These are phyloP conservation scores for Phlogophora meticulosa DNA, from an alignment of 2,888 invertebrate genomes.

Conservation along the genomic window DNA sequence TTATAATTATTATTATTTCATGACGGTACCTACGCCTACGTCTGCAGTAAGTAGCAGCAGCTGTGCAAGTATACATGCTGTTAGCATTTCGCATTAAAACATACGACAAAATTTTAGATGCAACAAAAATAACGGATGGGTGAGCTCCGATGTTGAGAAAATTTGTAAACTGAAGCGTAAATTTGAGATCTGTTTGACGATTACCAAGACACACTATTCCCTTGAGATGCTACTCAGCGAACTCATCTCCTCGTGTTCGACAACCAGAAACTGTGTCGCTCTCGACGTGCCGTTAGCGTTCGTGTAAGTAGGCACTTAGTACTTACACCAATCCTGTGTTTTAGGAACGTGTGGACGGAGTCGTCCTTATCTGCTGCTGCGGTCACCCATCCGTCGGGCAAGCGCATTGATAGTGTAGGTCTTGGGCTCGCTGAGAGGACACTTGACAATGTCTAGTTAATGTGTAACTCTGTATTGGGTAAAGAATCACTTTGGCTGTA, in stretches of 20 bases:
- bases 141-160: neutral
- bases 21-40: too few relatives aligned
- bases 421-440: too few relatives aligned
- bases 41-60: neutral
- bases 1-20: too few relatives aligned
- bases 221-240: neutral
- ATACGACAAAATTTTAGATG: conserved; percentile 14
- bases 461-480: neutral
- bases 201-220: neutral
- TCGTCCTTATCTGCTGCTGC: too few relatives aligned
- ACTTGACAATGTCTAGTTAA: too few relatives aligned
- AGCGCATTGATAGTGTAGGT: too few relatives aligned
- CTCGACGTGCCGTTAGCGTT: neutral
- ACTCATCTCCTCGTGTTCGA: neutral
- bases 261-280: neutral
- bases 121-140: conserved; percentile 1
- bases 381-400: too few relatives aligned
- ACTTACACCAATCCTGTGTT: too few relatives aligned
- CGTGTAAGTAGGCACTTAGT: neutral
- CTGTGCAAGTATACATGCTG: neutral
- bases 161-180: conserved; percentile 20
- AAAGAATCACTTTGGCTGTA: conserved; percentile 3
- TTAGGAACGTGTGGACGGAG: too few relatives aligned
- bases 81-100: neutral
- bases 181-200: conserved; percentile 38